Base-by-base conservation (phyloP, 2,888 invertebrate genomes). In the Theristus sp. region DNA sequence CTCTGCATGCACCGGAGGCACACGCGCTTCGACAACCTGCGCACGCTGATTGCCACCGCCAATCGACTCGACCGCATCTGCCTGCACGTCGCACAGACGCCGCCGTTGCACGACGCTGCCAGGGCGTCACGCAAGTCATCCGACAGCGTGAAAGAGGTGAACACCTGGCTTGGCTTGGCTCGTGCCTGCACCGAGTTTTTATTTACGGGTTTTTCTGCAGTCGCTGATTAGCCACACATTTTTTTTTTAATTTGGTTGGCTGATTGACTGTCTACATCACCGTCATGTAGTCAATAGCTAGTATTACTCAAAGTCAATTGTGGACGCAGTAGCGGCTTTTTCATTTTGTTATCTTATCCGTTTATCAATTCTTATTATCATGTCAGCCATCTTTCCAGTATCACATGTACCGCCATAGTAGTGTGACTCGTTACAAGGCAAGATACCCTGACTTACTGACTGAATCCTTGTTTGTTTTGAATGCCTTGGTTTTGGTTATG, bases 11-110 rank as follows among this genome's bases (percentile, higher is more conserved):
- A 77, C 62, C 71, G 74, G 27, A 63, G 67, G 2, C 94, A 94
- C 72, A 77, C 85, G 60, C 79, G 87, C 26, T 80, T 93, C 47
- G 86, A 87, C 69, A 84, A 84, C 65, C 78, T 90, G 53, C 80
- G 88, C 62, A 88, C 88, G 0, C 76, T 91, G 65, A 81, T 91
- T 62, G 75, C 96, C 59, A 84, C 89, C 0, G 87, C 89, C 75
- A 96, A 96, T 78, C 78, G 84, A 62, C 76, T 96, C 57, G 82
- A 82, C 0, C 80, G 86, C 56, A 85, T 91, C 63, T 62, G 65
- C 28, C 13, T 59, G 60, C 47, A 26, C 20, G 24, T 46, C 25
- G 56, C 20, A 17, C 3, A 25, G 24, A 3, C n/a, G 6, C n/a
- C 24, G 49, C 13, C 49, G 24, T n/a, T 49, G 49, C 49, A 49